These are phyloP conservation scores for Agrotis segetum DNA, from an alignment of 2,888 invertebrate genomes.

Conservation along the genomic window DNA sequence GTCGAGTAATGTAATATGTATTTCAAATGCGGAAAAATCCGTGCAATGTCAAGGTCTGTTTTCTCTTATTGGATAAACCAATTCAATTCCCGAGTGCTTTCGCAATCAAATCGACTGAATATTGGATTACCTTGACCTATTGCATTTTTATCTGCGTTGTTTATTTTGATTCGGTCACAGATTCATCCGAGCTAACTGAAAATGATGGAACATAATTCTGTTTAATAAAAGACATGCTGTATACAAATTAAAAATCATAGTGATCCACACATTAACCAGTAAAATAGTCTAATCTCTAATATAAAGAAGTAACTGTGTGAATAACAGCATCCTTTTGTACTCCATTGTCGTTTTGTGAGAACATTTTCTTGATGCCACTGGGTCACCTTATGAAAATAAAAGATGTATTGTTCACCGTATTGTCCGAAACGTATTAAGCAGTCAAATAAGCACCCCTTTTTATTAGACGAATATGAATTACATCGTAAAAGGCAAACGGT, in stretches of 20 bases:
- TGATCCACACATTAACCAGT: conserved; percentile 67
- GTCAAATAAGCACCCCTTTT: conserved; percentile 70
- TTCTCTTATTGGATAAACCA: conserved; percentile 57
- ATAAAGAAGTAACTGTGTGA: conserved; percentile 89
- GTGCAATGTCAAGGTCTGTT: conserved; percentile 49
- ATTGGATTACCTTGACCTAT: conserved; percentile 59
- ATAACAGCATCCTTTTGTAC: conserved; percentile 90
- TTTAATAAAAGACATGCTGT: conserved; percentile 50
- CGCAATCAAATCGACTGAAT: conserved; percentile 42
- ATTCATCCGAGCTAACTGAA: neutral
- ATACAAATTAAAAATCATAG: conserved; percentile 43
- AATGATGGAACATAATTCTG: neutral
- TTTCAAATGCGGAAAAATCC: conserved; percentile 39
- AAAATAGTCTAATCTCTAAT: conserved; percentile 73
- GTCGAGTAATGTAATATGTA: conserved; percentile 28
- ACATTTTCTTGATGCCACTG: conserved; percentile 79
- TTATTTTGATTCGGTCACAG: conserved; percentile 28
- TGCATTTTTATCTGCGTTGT: conserved; percentile 33
- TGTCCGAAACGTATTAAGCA: conserved; percentile 75
- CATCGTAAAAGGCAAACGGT: conserved; percentile 64
- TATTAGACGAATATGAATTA: conserved; percentile 60
- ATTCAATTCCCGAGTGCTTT: conserved; percentile 36
- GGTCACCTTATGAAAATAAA: conserved; percentile 71
- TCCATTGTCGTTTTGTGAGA: conserved; percentile 88
- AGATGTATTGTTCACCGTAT: conserved; percentile 68